A percentile compares a stretch with the other conserved stretches of the same genome.
These are phyloP conservation scores for Sebastes goodei DNA, from an alignment of 2,797 vertebrate species.

Conservation along the genomic window DNA sequence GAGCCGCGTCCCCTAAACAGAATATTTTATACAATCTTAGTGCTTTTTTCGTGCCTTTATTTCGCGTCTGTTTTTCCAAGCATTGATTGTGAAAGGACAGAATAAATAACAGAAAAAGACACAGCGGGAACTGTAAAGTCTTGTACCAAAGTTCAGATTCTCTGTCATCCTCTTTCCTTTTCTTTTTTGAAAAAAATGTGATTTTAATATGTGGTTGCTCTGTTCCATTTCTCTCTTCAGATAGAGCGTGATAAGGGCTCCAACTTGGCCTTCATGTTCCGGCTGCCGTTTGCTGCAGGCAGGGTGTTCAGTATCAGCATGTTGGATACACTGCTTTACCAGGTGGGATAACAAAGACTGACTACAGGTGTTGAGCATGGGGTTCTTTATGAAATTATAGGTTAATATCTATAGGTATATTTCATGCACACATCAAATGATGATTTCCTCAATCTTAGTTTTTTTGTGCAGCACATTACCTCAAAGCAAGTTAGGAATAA, in stretches of 20 bases:
- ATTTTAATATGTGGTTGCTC: not conserved
- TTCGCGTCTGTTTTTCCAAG: not conserved
- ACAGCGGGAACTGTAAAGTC: not conserved
- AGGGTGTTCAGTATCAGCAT: constrained; percentile 98
- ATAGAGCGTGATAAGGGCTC: constrained; percentile 97
- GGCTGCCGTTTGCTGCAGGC: constrained; percentile 95
- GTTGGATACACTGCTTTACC: constrained; percentile 96
- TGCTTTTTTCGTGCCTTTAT: not conserved
- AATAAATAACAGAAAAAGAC: not conserved
- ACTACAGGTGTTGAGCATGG: not conserved
- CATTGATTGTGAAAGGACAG: not conserved
- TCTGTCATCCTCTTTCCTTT: not conserved
- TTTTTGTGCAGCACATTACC: too few relatives aligned
- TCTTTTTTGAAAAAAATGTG: not conserved
- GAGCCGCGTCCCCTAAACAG: not conserved
- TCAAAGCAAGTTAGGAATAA: too few relatives aligned
- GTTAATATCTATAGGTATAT: not conserved
- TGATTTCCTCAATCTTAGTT: not conserved
- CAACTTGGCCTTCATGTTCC: constrained; percentile 98
- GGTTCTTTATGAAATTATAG: not conserved
- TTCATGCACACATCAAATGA: not conserved
- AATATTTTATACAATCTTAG: not conserved
- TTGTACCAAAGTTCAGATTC: not conserved
- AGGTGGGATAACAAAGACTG: constrained; percentile 79
- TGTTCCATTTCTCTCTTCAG: constrained; percentile 74